Percentiles rank a stretch among this genome's conserved stretches.
These are phyloP conservation scores for Sebastes schlegelii DNA, from an alignment of 2,113 vertebrate species.

Conservation along the genomic window DNA sequence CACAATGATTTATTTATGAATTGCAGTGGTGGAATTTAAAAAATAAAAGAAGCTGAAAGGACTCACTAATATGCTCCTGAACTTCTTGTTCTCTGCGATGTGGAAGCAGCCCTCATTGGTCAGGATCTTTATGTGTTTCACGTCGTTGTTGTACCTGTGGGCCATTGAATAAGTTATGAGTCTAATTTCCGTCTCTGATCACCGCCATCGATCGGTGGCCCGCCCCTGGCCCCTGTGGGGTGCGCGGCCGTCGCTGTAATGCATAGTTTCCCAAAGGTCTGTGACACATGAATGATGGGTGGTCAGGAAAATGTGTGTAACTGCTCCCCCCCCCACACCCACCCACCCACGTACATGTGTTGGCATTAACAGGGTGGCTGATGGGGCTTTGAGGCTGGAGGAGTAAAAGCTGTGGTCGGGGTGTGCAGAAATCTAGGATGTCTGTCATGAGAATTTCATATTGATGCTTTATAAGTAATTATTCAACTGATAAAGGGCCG, in stretches of 20 bases:
- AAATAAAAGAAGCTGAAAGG: constrained; percentile 25
- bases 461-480: neutral
- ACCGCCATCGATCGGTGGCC: constrained; percentile 90
- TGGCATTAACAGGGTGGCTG: constrained; percentile 80
- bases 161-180: constrained; percentile 93
- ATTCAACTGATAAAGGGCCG: neutral
- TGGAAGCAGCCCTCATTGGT: constrained; percentile 94
- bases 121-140: constrained; percentile 99
- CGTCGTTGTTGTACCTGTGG: constrained; percentile 98
- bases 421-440: neutral
- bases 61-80: constrained; percentile 97
- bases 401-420: constrained; percentile 48
- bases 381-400: constrained; percentile 20
- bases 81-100: constrained; percentile 98
- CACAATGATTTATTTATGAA: constrained; percentile 72
- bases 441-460: neutral
- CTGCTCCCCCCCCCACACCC: neutral
- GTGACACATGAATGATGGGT: constrained; percentile 84
- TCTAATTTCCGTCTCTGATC: constrained; percentile 93
- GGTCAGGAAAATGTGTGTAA: constrained; percentile 38
- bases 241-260: constrained; percentile 81
- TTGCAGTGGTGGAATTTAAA: constrained; percentile 54
- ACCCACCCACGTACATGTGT: constrained; percentile 7
- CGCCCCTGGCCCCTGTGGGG: constrained; percentile 76
- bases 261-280: constrained; percentile 83